phyloP scores from a whole-genome alignment of 2,113 vertebrate genomes.

The Terrapene triunguis region DNA sequence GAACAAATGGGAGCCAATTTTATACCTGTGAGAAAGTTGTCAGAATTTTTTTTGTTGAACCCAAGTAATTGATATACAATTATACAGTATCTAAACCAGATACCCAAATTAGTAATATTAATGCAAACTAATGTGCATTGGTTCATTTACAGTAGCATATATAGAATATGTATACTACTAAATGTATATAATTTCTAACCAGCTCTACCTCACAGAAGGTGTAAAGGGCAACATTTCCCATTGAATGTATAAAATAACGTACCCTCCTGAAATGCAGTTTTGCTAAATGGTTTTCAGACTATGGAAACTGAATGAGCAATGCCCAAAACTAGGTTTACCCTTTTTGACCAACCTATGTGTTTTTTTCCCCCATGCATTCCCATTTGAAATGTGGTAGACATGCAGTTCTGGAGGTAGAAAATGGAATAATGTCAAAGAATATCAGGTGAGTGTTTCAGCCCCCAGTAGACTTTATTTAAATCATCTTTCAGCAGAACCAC shows the following conservation, averaged over 20 bases:
- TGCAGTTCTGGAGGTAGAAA: neutral
- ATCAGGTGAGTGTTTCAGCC: neutral
- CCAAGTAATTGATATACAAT: neutral
- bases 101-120: neutral
- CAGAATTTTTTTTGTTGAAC: neutral
- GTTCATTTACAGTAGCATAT: neutral
- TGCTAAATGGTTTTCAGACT: neutral
- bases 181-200: neutral
- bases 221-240: neutral
- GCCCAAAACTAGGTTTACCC: neutral
- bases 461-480: neutral
- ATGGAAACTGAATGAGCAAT: neutral
- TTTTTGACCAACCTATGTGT: neutral
- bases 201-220: neutral
- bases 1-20: neutral
- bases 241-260: neutral
- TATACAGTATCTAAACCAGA: neutral
- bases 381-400: neutral
- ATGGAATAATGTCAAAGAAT: neutral
- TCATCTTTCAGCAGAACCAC: neutral
- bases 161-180: neutral
- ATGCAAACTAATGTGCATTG: neutral
- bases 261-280: neutral
- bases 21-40: neutral
- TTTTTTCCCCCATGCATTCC: conserved; percentile 14